Base-by-base conservation (phyloP, 2,797 vertebrate genomes). In the Chrosomus eos region DNA sequence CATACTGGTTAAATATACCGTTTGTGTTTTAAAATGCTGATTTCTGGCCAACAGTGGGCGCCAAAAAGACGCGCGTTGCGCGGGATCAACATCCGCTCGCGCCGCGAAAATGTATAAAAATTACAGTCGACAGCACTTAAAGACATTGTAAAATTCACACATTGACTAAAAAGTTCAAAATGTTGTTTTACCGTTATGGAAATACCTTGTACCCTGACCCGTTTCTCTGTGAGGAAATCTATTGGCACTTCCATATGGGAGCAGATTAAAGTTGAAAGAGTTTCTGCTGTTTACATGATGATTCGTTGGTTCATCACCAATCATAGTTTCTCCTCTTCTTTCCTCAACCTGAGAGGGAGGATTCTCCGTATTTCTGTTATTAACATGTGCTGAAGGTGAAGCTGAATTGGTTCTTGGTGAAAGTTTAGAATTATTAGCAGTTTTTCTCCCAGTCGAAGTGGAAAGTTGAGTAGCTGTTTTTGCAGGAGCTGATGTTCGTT, bases 201-300 rank as follows among this genome's bases (percentile, higher is more conserved):
- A 96, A 88, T 93, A 92, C 48, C 93, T 92, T 89, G 94, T 94
- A 33, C 93, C 93, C 3, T 92, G 92, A 4, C 94, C 94, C 2
- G 91, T 73, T 58, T 88, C 90, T 1, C 91, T 89, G 48, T 91
- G 85, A 31, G 81, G 89, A 26, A 88, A 53, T 86, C 90, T 89
- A 88, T 89, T 90, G 45, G 90, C 91, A 18, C 82, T 88, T 73
- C 92, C 88, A 3, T 90, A 84, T 1, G 93, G 90, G 81, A 94
- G 94, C 5, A 93, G 62, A 16, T 96, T 89, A 31, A 95, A 94
- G 88, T 93, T 93, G 81, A 96, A 88, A 0, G 93, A 93, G 87
- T 96, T 96, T 68, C 90, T 89, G 38, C 90, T 89, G 55, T 91
- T 91, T 26, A 89, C 92, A 11, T 86, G 92, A 75, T 90, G 91